Evolutionary conservation across 2,113 vertebrate species (phyloP), one percentile per base, ranked within the genome.

Genomic region (Proteles cristata): DNA sequence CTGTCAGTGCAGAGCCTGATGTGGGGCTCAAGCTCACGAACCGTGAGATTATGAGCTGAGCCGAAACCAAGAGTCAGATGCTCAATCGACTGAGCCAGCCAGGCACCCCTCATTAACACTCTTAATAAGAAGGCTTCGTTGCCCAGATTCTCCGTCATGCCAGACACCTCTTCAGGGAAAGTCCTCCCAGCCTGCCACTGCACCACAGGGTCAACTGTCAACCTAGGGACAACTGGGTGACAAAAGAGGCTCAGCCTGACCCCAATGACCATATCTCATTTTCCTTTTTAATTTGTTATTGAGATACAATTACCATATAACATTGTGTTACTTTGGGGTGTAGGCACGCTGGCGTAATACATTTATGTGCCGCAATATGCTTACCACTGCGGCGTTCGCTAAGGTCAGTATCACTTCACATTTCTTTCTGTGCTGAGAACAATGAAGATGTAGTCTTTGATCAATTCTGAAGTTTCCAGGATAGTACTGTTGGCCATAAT

Each of bases 361-460:
- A 45, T 0, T 17, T 4, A 12, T 7, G 17, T 3, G 2, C 11
- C 11, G 21, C 66, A n/a, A 23, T 15, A 23, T 26, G n/a, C 53
- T 66, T 11, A 19, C 26, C 19, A 25, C n/a, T 55, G 58, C 4
- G 0, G 53, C 1, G 8, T 77, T 19, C 15, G 45, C 92, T 45
- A 45, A n/a, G 14, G 39, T 23, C 26, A n/a, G 10, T 9, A 55
- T 19, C 48, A n/a, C 66, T 39, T 61, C 43, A 19, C 58, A n/a
- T 26, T 53, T 77, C 35, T 26, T n/a, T 86, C 28, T 9, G 4
- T 19, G 28, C n/a, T 45, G 74, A 55, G 26, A 33, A 87, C 87
- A 55, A 26, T 9, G 65, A 87, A 93, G 48, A 93, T n/a, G 4
- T 7, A 87, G 61, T 93, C 28, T 87, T n/a, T 26, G 26, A 87